Base-by-base conservation (phyloP, 2,113 vertebrate species). In the Puntigrus tetrazona region DNA sequence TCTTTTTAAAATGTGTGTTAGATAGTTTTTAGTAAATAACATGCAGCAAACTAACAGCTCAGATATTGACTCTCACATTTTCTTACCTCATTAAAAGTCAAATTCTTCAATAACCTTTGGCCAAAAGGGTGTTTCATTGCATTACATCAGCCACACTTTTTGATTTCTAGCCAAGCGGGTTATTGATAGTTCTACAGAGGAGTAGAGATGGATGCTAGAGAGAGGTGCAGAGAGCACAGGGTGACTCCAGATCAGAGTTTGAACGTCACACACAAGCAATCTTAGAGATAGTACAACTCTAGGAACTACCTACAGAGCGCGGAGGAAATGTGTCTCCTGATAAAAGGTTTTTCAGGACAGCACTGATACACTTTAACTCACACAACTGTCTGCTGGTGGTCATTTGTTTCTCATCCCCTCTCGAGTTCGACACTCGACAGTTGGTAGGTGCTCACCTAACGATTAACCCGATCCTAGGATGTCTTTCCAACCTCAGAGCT, bases 101-200 rank as follows among this genome's bases (percentile, higher is more conserved):
- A 79, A 65, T 29, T 50, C 45, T 41, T 36, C 36, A 36, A 38
- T 72, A 72, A 78, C 63, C 77, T 85, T 47, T 80, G 67, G 57
- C 52, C 7, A 47, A 63, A 85, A 73, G 52, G 27, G 36, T 29
- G 22, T 34, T 85, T 80, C 84, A 43, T 80, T 79, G n/a, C 50
- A 72, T 79, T 85, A 79, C 76, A 78, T 67, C 63, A 78, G 74
- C 63, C n/a, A 31, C 41, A 41, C 31, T 29, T 47, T 41, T 73
- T 80, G 84, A 85, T 79, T 79, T 80, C 29, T 41, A 85, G 77
- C 77, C 70, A 74, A 85, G 61, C 5, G 3, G 41, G 47, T 50
- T 85, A 73, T 85, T 75, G 76, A 63, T 79, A 70, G 81, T 29
- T 84, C 47, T 73, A 47, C 85, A 84, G 59, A 43, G 65, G 77